phyloP scores from a whole-genome alignment of 2,113 vertebrate species.

The Apaloderma vittatum region DNA sequence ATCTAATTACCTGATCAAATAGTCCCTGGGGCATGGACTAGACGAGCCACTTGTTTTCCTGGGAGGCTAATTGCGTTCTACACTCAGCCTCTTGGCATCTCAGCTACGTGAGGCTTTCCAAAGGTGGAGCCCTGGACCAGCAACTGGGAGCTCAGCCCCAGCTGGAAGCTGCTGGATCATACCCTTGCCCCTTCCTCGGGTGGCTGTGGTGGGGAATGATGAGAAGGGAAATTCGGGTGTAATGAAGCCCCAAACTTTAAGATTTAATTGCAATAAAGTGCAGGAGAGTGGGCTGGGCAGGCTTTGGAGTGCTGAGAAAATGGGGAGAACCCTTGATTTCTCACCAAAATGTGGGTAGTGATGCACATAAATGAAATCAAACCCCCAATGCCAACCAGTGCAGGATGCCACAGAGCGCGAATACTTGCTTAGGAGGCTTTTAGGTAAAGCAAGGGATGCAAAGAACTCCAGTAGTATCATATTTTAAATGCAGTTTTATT shows the following conservation, averaged over 20 bases:
- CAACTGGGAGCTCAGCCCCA: not conserved
- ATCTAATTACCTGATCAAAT: not conserved
- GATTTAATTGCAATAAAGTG: not conserved
- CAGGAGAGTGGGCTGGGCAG: not conserved
- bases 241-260: not conserved
- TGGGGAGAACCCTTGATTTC: not conserved
- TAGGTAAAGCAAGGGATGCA: not conserved
- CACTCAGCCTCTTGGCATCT: conserved; percentile 5
- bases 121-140: accelerated
- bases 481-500: not conserved
- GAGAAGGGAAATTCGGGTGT: not conserved
- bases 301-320: not conserved
- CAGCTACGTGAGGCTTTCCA: not conserved
- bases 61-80: not conserved
- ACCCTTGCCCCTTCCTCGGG: accelerated
- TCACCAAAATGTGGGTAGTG: not conserved
- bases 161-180: not conserved
- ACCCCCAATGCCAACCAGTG: not conserved
- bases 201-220: not conserved
- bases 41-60: not conserved
- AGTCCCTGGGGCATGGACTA: not conserved
- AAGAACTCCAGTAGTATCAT: not conserved
- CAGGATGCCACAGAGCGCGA: not conserved
- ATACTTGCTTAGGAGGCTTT: not conserved
- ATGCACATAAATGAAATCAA: not conserved